Conservation (phyloP, 2,797 vertebrate genomes). For the Leptatherina wallacei region DNA sequence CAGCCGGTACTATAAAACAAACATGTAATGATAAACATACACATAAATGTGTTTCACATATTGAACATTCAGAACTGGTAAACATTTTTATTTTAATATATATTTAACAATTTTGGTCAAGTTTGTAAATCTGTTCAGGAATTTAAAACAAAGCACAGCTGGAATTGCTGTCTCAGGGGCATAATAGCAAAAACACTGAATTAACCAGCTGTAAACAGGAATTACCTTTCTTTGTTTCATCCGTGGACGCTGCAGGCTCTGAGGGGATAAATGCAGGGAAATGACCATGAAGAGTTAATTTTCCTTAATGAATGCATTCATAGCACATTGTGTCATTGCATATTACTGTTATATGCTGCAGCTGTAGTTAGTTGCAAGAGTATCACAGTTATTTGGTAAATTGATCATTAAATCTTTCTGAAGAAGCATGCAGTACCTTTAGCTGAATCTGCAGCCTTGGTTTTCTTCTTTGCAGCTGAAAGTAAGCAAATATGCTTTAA, state of each 20-base stretch:
- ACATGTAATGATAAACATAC: not conserved
- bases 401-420: not conserved
- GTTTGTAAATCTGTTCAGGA: not conserved
- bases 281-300: constrained; percentile 30
- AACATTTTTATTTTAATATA: not conserved
- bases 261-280: constrained; percentile 46
- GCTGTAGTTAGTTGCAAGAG: constrained; percentile 12
- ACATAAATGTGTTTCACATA: not conserved
- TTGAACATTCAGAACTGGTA: not conserved
- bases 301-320: constrained; percentile 36
- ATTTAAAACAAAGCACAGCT: constrained; percentile 5
- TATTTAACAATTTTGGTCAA: not conserved
- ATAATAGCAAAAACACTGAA: not conserved
- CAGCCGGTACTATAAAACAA: constrained; percentile 36
- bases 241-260: constrained; percentile 40
- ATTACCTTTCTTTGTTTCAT: constrained; percentile 58
- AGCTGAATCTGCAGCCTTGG: constrained; percentile 37
- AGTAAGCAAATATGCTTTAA: constrained; percentile 25
- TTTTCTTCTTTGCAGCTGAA: constrained; percentile 60
- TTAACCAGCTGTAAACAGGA: constrained; percentile 23
- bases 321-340: constrained; percentile 8
- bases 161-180: not conserved
- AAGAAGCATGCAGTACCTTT: constrained; percentile 51
- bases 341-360: constrained; percentile 20
- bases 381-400: constrained; percentile 18